Conservation (phyloP, 2,113 vertebrate genomes). For the Pluvianellus socialis region DNA sequence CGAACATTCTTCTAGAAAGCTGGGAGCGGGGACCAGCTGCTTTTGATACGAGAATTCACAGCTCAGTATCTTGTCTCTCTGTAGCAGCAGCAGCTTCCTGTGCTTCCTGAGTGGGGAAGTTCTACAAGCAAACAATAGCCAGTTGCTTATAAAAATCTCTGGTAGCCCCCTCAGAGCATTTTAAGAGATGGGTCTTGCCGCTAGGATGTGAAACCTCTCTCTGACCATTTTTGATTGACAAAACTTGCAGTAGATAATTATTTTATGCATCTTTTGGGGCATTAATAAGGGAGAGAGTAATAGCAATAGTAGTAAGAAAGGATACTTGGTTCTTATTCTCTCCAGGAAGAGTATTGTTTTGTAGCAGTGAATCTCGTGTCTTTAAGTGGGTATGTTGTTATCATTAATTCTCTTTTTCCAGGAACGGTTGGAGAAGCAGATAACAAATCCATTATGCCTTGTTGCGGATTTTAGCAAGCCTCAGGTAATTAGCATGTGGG, state of each 20-base stretch:
- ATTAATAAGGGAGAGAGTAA: neutral
- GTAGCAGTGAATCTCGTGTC: neutral
- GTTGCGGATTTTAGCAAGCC: constrained; percentile 93
- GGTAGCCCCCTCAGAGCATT: neutral
- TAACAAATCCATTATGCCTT: constrained; percentile 85
- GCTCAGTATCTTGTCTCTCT: neutral
- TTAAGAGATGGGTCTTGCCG: neutral
- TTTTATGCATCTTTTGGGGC: neutral
- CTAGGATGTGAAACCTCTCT: neutral
- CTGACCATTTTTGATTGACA: neutral
- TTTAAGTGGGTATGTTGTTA: neutral
- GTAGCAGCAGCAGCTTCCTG: neutral
- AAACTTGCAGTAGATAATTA: neutral
- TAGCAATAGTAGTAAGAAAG: neutral
- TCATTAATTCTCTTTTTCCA: constrained; percentile 53
- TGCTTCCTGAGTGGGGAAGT: neutral
- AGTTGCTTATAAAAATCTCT: neutral
- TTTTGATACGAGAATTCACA: neutral
- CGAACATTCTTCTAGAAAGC: neutral
- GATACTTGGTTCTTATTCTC: neutral
- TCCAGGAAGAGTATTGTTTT: neutral
- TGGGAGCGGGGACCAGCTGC: neutral
- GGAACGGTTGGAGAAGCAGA: constrained; percentile 88
- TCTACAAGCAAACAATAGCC: neutral
- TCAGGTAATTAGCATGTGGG: constrained; percentile 79